Base-by-base conservation (phyloP, 2,797 vertebrate genomes). In the Gouania willdenowi region DNA sequence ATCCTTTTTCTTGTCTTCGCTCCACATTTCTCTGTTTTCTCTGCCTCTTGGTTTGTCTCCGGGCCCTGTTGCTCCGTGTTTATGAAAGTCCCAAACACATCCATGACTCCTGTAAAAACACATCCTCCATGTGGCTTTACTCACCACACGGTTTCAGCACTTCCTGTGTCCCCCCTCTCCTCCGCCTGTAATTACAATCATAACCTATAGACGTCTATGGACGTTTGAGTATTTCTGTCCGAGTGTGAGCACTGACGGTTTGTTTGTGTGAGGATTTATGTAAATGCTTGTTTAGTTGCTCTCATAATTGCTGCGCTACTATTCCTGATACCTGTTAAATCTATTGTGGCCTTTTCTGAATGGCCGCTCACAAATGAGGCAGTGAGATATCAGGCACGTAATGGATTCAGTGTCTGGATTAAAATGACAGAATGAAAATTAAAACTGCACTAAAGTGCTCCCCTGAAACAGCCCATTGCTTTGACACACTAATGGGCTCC, bases 121-220 rank as follows among this genome's bases (percentile, higher is more conserved):
- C 54, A 70, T 67, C 69, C 70, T 77, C 65, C 66, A 66, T 79
- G 75, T 8, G 80, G 68, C 68, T 81, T 80, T 60, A 23, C 75
- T 71, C 62, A 31, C 64, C 28, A 1, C 60, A 71, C 60, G 32
- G 47, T 49, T 75, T 54, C 53, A 40, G 50, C 26, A 32, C 55
- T 79, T 77, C 77, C 78, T 79, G 81, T 76, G 73, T 64, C 62
- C 37, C 63, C 68, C 46, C 41, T 50, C 39, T 21, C 10, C 25
- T 52, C 54, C 13, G 57, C 29, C 69, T 83, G 57, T 83, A 85
- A 86, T 88, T 86, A 84, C 69, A n/a, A n/a, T n/a, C n/a, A n/a
- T 53, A 71, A 78, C 73, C 72, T 79, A 82, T 71, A 52, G 75
- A 78, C 70, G 41, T 43, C 43, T 71, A 65, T 50, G 62, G 52